phyloP scores from a whole-genome alignment of 2,888 invertebrate genomes.

The Diplazon laetatorius region DNA sequence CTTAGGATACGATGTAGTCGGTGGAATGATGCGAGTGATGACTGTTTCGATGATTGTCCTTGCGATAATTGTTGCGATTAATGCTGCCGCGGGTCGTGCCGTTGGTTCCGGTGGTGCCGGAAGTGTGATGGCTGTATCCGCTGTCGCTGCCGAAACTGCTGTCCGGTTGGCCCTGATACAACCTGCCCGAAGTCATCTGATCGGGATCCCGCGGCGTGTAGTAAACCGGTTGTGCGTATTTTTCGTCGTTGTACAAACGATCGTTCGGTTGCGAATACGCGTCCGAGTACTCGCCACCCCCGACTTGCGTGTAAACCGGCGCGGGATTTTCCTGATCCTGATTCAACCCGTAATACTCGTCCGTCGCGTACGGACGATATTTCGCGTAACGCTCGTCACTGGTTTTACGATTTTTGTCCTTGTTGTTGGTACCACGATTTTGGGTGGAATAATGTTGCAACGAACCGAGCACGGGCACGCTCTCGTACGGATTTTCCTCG shows the following conservation, averaged over 20 bases:
- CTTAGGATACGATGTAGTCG: conserved; percentile 78
- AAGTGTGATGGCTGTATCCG: conserved; percentile 92
- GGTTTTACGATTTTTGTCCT: conserved; percentile 85
- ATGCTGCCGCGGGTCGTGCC: conserved; percentile 74
- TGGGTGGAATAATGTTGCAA: conserved; percentile 77
- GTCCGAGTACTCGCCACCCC: conserved; percentile 77
- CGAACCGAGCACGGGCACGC: conserved; percentile 87
- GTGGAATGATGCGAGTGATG: conserved; percentile 78
- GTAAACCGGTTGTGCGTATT: conserved; percentile 78
- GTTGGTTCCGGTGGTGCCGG: conserved; percentile 85
- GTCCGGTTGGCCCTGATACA: conserved; percentile 80
- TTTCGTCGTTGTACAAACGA: conserved; percentile 76
- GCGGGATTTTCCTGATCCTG: conserved; percentile 73
- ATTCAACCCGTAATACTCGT: conserved; percentile 75
- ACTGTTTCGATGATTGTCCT: conserved; percentile 78
- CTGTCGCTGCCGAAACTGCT: conserved; percentile 93
- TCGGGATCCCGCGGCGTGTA: conserved; percentile 76
- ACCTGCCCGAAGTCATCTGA: conserved; percentile 73
- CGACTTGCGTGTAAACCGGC: conserved; percentile 77
- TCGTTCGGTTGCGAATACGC: conserved; percentile 80
- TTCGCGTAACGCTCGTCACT: conserved; percentile 64
- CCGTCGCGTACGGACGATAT: conserved; percentile 70
- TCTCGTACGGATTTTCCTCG: conserved; percentile 85
- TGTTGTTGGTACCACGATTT: conserved; percentile 72
- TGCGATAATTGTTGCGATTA: conserved; percentile 76